phyloP scores from a whole-genome alignment of 2,797 vertebrate genomes.

The Cyprinella venusta region DNA sequence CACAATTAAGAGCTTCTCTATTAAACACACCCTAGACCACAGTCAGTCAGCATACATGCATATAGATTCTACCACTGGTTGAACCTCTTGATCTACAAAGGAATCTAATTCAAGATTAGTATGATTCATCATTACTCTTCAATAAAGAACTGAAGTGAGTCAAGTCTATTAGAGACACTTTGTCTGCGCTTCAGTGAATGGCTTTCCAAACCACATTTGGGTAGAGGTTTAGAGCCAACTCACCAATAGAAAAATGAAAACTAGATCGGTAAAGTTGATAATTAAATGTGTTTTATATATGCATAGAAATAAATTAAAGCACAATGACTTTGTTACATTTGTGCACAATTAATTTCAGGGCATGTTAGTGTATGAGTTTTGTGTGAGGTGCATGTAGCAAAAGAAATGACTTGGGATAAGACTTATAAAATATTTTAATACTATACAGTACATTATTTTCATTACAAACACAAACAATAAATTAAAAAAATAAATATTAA shows the following conservation, averaged over 20 bases:
- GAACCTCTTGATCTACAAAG: slow-evolving; percentile 1
- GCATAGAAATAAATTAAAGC: background rate
- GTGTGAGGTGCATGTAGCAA: background rate
- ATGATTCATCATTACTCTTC: slow-evolving; percentile 11
- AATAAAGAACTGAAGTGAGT: slow-evolving; percentile 7
- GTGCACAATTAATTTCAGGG: background rate
- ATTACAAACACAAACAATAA: slow-evolving; percentile 69
- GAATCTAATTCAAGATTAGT: background rate
- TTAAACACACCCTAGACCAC: background rate
- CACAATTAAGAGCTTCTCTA: background rate
- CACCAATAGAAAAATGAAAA: background rate
- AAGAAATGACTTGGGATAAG: background rate
- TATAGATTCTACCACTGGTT: background rate
- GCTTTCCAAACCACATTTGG: background rate
- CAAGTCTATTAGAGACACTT: background rate
- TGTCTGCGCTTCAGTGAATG: background rate
- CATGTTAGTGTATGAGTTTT: background rate
- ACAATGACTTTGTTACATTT: background rate
- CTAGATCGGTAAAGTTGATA: background rate
- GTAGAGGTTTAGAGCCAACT: background rate
- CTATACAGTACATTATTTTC: slow-evolving; percentile 45
- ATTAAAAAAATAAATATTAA: slow-evolving; percentile 86
- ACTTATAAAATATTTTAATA: slow-evolving; percentile 42
- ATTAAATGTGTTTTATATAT: background rate
- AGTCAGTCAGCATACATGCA: background rate